phyloP scores from a whole-genome alignment of 1,140 invertebrate genomes.

The Drosophila eugracilis region DNA sequence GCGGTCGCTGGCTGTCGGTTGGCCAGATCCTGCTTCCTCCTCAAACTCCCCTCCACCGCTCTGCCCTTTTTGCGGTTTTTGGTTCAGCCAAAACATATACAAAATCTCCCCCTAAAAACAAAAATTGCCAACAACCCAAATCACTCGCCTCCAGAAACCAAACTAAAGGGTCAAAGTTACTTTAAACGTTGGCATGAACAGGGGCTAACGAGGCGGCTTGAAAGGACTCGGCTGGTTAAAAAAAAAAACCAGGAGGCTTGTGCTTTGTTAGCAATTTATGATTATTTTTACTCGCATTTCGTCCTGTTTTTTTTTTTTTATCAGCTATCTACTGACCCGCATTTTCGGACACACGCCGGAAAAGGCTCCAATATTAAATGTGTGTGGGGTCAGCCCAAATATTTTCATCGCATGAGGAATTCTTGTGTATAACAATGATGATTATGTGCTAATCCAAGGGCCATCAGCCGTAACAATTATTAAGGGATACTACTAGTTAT shows the following conservation, averaged over 20 bases:
- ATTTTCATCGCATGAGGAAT: conserved; percentile 52
- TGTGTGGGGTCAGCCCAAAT: conserved; percentile 8
- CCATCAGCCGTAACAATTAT: conserved; percentile 22
- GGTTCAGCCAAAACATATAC: conserved; percentile 48
- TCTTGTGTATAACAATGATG: conserved; percentile 36
- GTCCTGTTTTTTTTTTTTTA: conserved; percentile 16
- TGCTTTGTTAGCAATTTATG: conserved; percentile 73
- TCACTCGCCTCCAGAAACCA: conserved; percentile 43
- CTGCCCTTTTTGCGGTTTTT: conserved; percentile 42
- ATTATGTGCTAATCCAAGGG: conserved; percentile 67
- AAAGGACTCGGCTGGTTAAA: conserved; percentile 16
- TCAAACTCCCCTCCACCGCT: neutral
- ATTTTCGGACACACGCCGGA: conserved; percentile 26
- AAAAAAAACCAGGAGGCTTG: conserved; percentile 34
- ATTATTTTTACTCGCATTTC: conserved; percentile 67
- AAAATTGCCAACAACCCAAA: conserved; percentile 58
- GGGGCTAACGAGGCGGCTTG: conserved; percentile 20
- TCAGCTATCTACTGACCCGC: conserved; percentile 59
- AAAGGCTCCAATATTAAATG: conserved; percentile 15
- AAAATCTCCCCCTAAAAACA: conserved; percentile 25
- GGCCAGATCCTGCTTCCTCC: conserved; percentile 16
- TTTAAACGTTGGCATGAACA: conserved; percentile 54
- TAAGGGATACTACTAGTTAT: neutral
- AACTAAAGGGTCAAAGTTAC: conserved; percentile 69
- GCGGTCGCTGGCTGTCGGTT: conserved; percentile 48